Evolutionary conservation across 2,113 vertebrate genomes (phyloP).

Genomic region (Chelonoidis abingdonii): DNA sequence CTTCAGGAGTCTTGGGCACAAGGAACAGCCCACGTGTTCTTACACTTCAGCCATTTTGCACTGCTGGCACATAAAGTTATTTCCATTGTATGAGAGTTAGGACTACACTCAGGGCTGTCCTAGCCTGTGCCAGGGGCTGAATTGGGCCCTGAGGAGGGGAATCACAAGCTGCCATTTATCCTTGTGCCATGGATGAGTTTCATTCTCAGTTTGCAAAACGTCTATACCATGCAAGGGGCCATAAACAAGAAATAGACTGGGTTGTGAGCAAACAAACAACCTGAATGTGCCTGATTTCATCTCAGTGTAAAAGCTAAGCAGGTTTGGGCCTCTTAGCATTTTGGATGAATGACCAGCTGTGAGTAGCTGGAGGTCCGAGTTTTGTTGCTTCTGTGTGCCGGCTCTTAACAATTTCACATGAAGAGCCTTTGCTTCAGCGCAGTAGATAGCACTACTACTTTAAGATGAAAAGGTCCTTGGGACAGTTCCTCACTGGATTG

Average conservation of each 20-base stretch:
- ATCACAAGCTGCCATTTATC: accelerated
- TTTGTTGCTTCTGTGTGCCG: background rate
- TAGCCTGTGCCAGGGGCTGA: accelerated
- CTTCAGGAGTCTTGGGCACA: background rate
- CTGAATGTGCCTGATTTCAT: background rate
- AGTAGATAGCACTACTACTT: background rate
- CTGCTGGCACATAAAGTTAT: background rate
- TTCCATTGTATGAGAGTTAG: background rate
- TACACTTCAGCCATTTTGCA: accelerated
- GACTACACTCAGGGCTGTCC: background rate
- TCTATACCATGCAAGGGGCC: background rate
- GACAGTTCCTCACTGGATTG: background rate
- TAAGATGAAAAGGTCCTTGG: background rate
- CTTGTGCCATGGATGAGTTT: background rate
- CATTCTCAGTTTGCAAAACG: background rate
- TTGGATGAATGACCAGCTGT: background rate
- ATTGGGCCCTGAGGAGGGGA: accelerated
- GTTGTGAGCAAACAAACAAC: background rate
- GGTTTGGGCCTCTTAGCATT: background rate
- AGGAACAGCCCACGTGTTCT: background rate
- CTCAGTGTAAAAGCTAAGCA: background rate
- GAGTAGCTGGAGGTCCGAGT: background rate
- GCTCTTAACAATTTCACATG: conserved; percentile 11
- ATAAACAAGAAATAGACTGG: background rate
- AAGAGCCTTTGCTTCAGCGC: background rate